Evolutionary conservation across 2,113 vertebrate genomes (phyloP).

Genomic region (Odocoileus virginianus): DNA sequence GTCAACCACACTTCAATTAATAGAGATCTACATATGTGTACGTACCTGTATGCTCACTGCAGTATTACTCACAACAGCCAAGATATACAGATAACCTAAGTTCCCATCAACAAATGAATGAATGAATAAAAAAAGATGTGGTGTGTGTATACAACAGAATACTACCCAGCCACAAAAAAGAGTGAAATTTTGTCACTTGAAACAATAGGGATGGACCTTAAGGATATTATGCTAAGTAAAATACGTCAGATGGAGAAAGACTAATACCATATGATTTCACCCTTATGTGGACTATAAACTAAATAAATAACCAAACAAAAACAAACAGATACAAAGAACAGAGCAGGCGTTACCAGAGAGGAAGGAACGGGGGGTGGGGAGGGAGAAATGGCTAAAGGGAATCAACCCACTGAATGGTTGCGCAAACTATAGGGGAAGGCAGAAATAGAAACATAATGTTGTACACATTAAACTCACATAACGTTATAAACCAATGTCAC

Average conservation of each 20-base stretch:
- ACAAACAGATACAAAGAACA: too few species aligned
- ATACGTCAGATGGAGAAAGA: neutral
- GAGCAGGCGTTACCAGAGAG: too few species aligned
- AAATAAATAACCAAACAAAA: neutral
- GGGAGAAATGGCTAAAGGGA: neutral
- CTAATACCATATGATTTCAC: too few species aligned
- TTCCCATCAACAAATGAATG: neutral
- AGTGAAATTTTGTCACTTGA: neutral
- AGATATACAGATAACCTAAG: neutral
- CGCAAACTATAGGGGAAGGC: neutral
- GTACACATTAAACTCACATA: neutral
- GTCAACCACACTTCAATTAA: neutral
- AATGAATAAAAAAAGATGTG: neutral
- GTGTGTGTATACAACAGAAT: neutral
- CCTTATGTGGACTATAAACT: too few species aligned
- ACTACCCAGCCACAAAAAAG: neutral
- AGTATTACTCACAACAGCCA: neutral
- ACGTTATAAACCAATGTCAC: neutral
- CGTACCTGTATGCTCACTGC: rapidly evolving
- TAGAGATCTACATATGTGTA: rapidly evolving
- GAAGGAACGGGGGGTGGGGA: neutral
- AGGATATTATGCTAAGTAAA: neutral
- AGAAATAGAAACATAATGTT: neutral
- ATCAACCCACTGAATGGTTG: neutral
- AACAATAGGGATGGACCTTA: neutral